These are phyloP conservation scores for Tetragonula carbonaria DNA, from an alignment of 2,888 invertebrate genomes.

Conservation along the genomic window DNA sequence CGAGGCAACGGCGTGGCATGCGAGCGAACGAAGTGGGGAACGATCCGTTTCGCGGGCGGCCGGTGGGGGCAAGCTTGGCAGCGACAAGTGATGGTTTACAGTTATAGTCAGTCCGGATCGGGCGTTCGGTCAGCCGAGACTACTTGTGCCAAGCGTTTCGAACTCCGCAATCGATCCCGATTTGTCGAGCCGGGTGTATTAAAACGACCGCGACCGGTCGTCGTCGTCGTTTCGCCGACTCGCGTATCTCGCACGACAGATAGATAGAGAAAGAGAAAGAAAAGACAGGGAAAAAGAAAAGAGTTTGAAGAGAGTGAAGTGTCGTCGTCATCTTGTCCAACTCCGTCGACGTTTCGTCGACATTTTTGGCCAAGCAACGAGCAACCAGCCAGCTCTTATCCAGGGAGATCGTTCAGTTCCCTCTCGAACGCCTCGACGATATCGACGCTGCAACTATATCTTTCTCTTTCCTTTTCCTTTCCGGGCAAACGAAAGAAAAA, in stretches of 20 bases:
- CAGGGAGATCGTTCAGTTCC: background rate
- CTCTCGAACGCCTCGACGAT: conserved; percentile 4
- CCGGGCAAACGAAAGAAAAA: too few species aligned
- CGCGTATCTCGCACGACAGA: conserved; percentile 19
- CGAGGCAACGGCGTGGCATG: conserved; percentile 35
- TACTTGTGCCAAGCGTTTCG: conserved; percentile 50
- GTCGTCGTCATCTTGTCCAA: conserved; percentile 4
- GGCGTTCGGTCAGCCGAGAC: conserved; percentile 83
- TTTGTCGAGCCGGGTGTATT: conserved; percentile 57
- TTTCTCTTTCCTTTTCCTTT: too few species aligned
- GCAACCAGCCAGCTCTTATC: too few species aligned
- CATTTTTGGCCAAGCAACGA: background rate
- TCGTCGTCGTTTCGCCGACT: background rate
- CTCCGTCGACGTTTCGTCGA: background rate
- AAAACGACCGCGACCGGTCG: conserved; percentile 29
- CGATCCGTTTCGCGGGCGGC: conserved; percentile 42
- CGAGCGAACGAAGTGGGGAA: conserved; percentile 29
- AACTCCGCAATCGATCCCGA: conserved; percentile 45
- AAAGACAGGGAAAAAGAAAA: conserved; percentile 3
- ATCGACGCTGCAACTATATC: background rate
- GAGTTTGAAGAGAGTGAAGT: conserved; percentile 45
- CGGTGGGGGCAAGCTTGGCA: conserved; percentile 73
- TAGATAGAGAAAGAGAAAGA: too few species aligned
- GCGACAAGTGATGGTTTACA: conserved; percentile 84
- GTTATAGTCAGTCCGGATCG: conserved; percentile 84